These are phyloP conservation scores for Melanostigma gelatinosum DNA, from an alignment of 2,113 vertebrate genomes.

Conservation along the genomic window DNA sequence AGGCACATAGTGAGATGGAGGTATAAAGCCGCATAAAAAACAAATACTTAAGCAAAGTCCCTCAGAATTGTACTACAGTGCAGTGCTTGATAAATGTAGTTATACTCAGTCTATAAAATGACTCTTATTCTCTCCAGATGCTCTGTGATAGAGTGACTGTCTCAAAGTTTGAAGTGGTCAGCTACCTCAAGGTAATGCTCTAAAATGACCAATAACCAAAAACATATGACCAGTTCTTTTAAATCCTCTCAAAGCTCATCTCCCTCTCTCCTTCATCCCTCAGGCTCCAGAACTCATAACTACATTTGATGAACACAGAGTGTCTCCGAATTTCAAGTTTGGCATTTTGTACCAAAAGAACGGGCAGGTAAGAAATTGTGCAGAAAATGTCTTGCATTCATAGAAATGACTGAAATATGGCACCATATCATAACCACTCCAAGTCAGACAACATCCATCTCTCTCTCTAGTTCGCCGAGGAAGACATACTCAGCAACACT, in stretches of 20 bases:
- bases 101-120: neutral
- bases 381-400: neutral
- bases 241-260: neutral
- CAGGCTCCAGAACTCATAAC: constrained; percentile 84
- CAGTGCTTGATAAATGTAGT: neutral
- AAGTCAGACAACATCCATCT: constrained; percentile 32
- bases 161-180: constrained; percentile 88
- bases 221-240: neutral
- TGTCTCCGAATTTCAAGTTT: constrained; percentile 86
- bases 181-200: constrained; percentile 88
- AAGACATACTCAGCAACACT: constrained; percentile 90
- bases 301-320: constrained; percentile 84
- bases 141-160: constrained; percentile 87
- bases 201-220: neutral
- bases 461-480: constrained; percentile 86
- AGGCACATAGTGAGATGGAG: neutral
- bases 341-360: constrained; percentile 83
- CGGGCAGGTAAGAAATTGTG: constrained; percentile 73
- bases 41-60: neutral
- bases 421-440: constrained; percentile 1
- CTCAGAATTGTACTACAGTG: neutral
- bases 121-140: constrained; percentile 76
- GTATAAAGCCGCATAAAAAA: neutral
- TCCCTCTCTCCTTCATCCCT: constrained; percentile 2
- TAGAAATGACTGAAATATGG: constrained; percentile 7